Conservation (phyloP, 2,797 vertebrate species). For the Sciurus vulgaris region DNA sequence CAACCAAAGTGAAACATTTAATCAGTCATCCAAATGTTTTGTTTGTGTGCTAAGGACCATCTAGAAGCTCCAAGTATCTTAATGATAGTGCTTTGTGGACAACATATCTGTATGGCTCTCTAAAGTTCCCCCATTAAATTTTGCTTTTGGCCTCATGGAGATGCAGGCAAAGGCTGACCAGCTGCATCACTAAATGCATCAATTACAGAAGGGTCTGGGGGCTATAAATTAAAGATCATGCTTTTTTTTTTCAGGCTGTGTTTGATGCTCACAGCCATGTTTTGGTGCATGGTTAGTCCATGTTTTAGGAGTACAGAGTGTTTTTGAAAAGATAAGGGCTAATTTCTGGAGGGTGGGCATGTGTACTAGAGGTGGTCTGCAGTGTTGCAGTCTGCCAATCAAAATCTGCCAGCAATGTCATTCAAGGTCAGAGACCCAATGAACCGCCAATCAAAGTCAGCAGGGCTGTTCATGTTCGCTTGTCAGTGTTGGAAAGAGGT, state of each 20-base stretch:
- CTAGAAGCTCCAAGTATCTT: background rate
- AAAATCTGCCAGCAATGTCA: slow-evolving; percentile 87
- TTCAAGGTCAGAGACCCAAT: slow-evolving; percentile 88
- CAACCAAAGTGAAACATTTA: background rate
- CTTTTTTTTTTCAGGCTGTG: background rate
- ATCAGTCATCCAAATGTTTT: background rate
- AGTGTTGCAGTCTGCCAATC: slow-evolving; percentile 86
- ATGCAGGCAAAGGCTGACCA: background rate
- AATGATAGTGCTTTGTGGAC: background rate
- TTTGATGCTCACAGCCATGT: slow-evolving; percentile 38
- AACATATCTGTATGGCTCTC: background rate
- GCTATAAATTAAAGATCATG: slow-evolving; percentile 29
- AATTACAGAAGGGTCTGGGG: slow-evolving; percentile 43
- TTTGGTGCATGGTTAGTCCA: slow-evolving; percentile 35
- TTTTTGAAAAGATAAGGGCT: slow-evolving; percentile 69
- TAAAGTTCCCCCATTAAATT: slow-evolving; percentile 38
- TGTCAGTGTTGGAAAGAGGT: slow-evolving; percentile 79
- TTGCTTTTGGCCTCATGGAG: slow-evolving; percentile 38
- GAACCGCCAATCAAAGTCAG: slow-evolving; percentile 85
- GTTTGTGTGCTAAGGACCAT: background rate
- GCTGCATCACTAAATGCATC: slow-evolving; percentile 1
- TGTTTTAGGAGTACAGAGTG: slow-evolving; percentile 56
- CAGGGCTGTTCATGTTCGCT: slow-evolving; percentile 80
- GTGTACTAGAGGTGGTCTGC: slow-evolving; percentile 78
- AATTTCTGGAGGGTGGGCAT: slow-evolving; percentile 80